phyloP scores from a whole-genome alignment of 64 coral and sea anemone species.

The Montipora efflorescens region DNA sequence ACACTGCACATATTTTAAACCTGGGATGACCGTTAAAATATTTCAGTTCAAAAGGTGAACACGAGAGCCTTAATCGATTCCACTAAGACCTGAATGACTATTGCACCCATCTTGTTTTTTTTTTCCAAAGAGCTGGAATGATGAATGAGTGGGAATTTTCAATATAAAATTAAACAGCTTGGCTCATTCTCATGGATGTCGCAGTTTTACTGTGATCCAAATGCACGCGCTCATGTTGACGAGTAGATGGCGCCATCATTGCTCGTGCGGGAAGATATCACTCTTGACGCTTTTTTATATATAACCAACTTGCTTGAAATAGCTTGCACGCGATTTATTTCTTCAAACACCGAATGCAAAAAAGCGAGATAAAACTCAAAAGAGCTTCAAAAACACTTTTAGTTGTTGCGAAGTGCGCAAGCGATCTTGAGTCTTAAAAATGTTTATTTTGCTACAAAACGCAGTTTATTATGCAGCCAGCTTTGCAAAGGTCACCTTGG shows the following conservation, averaged over 20 bases:
- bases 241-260: not conserved
- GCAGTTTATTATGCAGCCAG: too few species aligned
- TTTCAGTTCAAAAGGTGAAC: not conserved
- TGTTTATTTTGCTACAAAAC: too few species aligned
- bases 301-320: too few species aligned
- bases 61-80: not conserved
- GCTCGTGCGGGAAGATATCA: not conserved
- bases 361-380: too few species aligned
- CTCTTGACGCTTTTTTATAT: too few species aligned
- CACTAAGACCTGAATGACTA: not conserved
- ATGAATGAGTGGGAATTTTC: not conserved
- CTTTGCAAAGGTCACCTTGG: too few species aligned
- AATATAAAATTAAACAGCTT: not conserved
- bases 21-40: too few species aligned
- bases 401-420: too few species aligned
- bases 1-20: not conserved
- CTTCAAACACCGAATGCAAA: too few species aligned
- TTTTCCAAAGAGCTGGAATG: not conserved
- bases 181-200: not conserved
- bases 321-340: too few species aligned
- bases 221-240: not conserved
- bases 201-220: not conserved
- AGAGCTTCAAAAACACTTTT: too few species aligned
- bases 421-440: too few species aligned
- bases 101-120: not conserved